Evolutionary conservation across 2,797 vertebrate genomes (phyloP), one percentile per base, ranked within the genome.

Genomic region (Sus cebifrons): DNA sequence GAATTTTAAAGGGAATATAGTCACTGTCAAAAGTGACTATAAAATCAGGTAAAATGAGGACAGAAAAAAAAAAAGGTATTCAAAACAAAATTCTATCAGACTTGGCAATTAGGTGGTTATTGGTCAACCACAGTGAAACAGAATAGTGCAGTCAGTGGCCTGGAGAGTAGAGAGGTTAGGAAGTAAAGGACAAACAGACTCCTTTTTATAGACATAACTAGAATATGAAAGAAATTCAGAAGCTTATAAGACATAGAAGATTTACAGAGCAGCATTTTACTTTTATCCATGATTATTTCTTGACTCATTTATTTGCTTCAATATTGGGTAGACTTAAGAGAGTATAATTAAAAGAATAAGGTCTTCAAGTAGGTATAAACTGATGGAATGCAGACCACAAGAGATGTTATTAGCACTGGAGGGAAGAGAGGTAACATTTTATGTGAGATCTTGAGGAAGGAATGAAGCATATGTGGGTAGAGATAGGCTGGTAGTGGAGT

Each of bases 31-130:
- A 81, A 84, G n/a, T 52, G 44, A 81, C 49, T 49, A 29, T 74
- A 79, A 78, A 92, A 67, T 75, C 40, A 32, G 70, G 21, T 78
- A 91, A 91, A 32, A 68, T 20, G 5, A 94, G 25, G 40, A 88
- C 54, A 93, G 64, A 32, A 62, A 77, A 74, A 77, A 74, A 64
- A 70, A 36, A 36, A 89, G 16, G 52, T 52, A 40, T 64, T 82
- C 23, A 90, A 93, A 84, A 89, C 64, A 81, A 67, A 88, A 94
- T 11, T 82, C 25, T 89, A 64, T 94, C 40, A 86, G 40, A 94
- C 25, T 92, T 32, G 44, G 70, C 49, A 92, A 75, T 95, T 86
- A 89, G 40, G 68, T 92, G 68, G 62, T 86, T 86, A 78, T 74
- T 93, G 90, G 79, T 75, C 67, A 93, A 79, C 32, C 58, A 70